Base-by-base conservation (phyloP, 2,888 invertebrate species). In the Tiphia femorata region DNA sequence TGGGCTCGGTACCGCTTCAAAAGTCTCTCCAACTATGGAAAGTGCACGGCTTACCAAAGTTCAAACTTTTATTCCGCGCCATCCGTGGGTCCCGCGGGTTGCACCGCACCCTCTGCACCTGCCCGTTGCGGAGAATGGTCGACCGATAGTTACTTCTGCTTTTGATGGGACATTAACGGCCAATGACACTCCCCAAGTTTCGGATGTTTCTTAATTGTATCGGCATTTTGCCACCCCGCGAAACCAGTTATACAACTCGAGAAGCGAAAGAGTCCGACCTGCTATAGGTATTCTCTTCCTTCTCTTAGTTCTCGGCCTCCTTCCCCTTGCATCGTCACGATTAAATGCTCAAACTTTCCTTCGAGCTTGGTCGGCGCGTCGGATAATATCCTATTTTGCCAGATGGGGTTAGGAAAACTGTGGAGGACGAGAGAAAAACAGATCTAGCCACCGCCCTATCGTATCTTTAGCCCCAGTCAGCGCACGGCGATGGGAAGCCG, bases 311-410 rank as follows among this genome's bases (percentile, higher is more conserved):
- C 17, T 46, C 46, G 41, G 25, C 20, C 20, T 30, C 25, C 17
- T 27, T 40, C 41, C 49, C 35, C 29, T 41, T 16, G 35, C n/a
- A 37, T 12, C 21, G 3, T 21, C 17, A 10, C 35, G 47, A 51
- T 61, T 66, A 62, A 66, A 58, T 50, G 41, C 27, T 44, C 37
- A 29, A 50, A 57, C 50, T 64, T 57, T 49, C 49, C 17, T 49
- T n/a, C n/a, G n/a, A n/a, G n/a, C n/a, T n/a, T n/a, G n/a, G n/a
- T n/a, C n/a, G n/a, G n/a, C n/a, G n/a, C n/a, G n/a, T n/a, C n/a
- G n/a, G n/a, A n/a, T n/a, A n/a, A n/a, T n/a, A n/a, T n/a, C n/a
- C n/a, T n/a, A n/a, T n/a, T n/a, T n/a, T n/a, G n/a, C n/a, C n/a
- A n/a, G n/a, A n/a, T n/a, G n/a, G n/a, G n/a, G n/a, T n/a, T n/a